Conservation (phyloP, 2,113 vertebrate genomes). For the Mungos mungo region DNA sequence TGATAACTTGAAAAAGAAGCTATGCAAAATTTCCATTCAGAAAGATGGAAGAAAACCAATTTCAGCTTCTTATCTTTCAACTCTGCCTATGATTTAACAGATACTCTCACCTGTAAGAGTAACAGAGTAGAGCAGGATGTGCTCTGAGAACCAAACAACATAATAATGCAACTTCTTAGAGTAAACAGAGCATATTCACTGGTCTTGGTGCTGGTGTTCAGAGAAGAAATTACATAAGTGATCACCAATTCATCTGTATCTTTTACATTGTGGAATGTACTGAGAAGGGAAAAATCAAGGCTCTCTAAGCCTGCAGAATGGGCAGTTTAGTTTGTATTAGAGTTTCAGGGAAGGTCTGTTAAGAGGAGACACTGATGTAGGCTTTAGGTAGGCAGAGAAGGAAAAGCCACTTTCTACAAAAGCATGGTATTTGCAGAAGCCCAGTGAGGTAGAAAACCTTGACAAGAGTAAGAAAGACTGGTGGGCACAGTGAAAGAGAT, state of each 20-base stretch:
- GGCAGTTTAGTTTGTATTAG: not conserved
- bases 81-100: not conserved
- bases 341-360: not conserved
- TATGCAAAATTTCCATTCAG: conserved; percentile 16
- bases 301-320: not conserved
- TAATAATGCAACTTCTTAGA: not conserved
- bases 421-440: not conserved
- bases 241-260: not conserved
- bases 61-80: not conserved
- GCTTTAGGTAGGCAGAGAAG: not conserved
- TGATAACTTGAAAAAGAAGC: not conserved
- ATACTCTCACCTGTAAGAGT: not conserved
- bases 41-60: not conserved
- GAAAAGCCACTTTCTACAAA: not conserved
- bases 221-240: not conserved
- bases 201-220: not conserved
- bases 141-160: not conserved
- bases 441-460: not conserved
- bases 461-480: not conserved
- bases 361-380: not conserved
- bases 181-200: not conserved
- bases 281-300: not conserved
- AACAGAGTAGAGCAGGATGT: not conserved
- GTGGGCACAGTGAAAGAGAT: not conserved
- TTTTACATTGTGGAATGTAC: not conserved